These are phyloP conservation scores for Fabriciana adippe DNA, from an alignment of 2,888 invertebrate genomes.

Conservation along the genomic window DNA sequence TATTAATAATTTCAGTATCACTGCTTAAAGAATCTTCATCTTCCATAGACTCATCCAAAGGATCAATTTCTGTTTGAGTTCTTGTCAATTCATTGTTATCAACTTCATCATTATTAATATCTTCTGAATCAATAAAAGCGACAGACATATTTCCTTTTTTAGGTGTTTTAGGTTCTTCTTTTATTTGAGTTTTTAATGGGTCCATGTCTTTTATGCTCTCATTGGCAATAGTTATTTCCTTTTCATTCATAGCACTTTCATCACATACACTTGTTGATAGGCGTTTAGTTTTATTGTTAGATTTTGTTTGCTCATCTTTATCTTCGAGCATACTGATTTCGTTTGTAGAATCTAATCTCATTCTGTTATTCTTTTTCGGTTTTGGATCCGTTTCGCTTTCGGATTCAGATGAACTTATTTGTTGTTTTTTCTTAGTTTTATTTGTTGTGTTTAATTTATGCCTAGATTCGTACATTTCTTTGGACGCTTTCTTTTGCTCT, in stretches of 20 bases:
- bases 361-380: conserved; percentile 57
- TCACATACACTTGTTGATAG: conserved; percentile 53
- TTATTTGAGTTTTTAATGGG: conserved; percentile 58
- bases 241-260: conserved; percentile 55
- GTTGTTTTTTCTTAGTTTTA: conserved; percentile 48
- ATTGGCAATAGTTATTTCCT: conserved; percentile 60
- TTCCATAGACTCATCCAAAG: conserved; percentile 48
- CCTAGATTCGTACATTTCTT: conserved; percentile 72
- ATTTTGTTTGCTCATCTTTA: conserved; percentile 20
- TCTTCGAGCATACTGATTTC: conserved; percentile 27
- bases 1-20: conserved; percentile 66
- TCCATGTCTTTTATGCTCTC: conserved; percentile 51
- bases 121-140: conserved; percentile 51
- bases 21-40: conserved; percentile 54
- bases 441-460: conserved; percentile 57
- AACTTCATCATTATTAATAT: conserved; percentile 49
- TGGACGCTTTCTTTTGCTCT: conserved; percentile 71
- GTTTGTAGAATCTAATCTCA: conserved; percentile 61
- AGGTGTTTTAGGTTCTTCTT: conserved; percentile 66
- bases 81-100: conserved; percentile 53
- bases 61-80: conserved; percentile 58
- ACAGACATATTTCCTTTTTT: conserved; percentile 56
- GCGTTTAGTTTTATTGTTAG: conserved; percentile 49
- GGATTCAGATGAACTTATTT: conserved; percentile 56
- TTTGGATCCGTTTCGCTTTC: conserved; percentile 44